These are phyloP conservation scores for Euwallacea similis DNA, from an alignment of 1,140 invertebrate species.

Conservation along the genomic window DNA sequence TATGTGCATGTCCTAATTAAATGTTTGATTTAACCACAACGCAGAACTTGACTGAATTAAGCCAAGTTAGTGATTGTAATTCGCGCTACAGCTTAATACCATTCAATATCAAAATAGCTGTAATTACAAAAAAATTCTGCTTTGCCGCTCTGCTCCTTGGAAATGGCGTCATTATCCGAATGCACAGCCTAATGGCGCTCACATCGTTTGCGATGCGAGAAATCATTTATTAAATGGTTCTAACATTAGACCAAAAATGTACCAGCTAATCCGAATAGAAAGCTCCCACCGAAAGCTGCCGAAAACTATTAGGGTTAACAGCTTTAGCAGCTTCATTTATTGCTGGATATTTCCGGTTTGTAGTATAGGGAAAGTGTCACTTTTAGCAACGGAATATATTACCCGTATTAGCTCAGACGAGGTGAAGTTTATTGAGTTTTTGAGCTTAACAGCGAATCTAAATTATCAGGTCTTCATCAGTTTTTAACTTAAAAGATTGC, in stretches of 20 bases:
- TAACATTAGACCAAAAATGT: constrained; percentile 8
- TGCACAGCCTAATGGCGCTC: background rate
- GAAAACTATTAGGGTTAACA: constrained; percentile 3
- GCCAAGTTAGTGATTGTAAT: background rate
- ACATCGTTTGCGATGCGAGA: background rate
- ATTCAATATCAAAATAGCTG: too few species aligned
- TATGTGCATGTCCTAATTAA: constrained; percentile 3
- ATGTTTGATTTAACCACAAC: constrained; percentile 1
- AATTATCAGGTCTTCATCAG: too few species aligned
- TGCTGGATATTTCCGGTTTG: background rate
- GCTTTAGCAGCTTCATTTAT: constrained; percentile 6
- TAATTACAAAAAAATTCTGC: background rate
- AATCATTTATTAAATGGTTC: constrained; percentile 12
- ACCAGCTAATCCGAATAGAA: constrained; percentile 8
- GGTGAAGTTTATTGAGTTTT: too few species aligned
- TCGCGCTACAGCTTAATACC: too few species aligned
- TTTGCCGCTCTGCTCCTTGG: background rate
- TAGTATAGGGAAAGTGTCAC: background rate
- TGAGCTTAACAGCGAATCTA: too few species aligned
- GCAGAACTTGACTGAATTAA: background rate
- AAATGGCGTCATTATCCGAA: background rate
- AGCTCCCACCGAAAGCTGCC: background rate
- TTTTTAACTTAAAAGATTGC: too few species aligned
- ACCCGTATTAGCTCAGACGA: too few species aligned
- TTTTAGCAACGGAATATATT: background rate